Evolutionary conservation across 2,888 invertebrate species (phyloP), one percentile per base, ranked within the genome.

Genomic region (Campoplex nolae): DNA sequence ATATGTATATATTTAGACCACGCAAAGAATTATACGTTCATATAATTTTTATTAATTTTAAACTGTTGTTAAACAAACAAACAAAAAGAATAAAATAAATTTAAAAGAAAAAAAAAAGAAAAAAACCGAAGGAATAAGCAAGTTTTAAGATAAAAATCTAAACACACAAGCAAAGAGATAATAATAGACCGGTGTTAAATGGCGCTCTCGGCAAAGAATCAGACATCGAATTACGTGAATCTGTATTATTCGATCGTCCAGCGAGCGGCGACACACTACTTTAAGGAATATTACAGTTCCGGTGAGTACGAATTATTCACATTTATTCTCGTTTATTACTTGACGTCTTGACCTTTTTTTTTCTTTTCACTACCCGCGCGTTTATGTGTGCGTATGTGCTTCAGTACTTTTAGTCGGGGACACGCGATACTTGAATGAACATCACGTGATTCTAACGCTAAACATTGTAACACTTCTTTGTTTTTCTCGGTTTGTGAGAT

Each of bases 201-300:
- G 94, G 94, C 94, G 94, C 94, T 94, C 93, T 94, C 94, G 88
- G 93, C 94, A 90, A 94, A 94, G 92, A 94, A 94, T 91, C 94
- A 94, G 94, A 95, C 96, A 90, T 96, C 96, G 93, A 96, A 96
- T 94, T 96, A 96, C 95, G 96, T 96, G 95, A 96, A 96, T 95
- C 95, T 96, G 92, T 96, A 96, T 95, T 96, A 96, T 95, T 96
- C 96, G 91, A 96, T 96, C 94, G 96, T 96, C 95, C 96, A 96
- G 95, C 95, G 96, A 91, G 96, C 96, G 89, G 96, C 96, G 91
- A 95, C 96, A 93, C 96, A 96, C 94, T 96, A 96, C 93, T 94
- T 96, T 92, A 96, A 96, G 95, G 96, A 96, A 93, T 96, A 96
- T 93, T 96, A 96, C 95, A 96, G 96, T 91, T 96, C 96, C 94